phyloP scores from a whole-genome alignment of 2,797 vertebrate species.

The Chaetophractus vellerosus region DNA sequence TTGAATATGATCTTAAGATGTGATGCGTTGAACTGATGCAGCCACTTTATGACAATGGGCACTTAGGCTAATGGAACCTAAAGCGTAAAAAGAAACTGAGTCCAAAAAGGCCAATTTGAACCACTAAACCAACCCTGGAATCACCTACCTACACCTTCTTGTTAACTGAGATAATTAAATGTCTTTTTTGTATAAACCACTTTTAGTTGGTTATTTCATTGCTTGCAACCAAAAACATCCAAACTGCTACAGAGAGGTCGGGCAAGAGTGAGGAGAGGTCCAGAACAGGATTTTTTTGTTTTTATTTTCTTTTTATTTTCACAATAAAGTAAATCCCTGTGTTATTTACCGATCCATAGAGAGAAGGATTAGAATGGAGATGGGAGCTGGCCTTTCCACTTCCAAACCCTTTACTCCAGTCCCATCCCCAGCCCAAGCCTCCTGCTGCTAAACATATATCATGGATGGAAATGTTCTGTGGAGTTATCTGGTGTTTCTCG shows the following conservation, averaged over 20 bases:
- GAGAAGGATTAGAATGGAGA: neutral
- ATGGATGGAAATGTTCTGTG: neutral
- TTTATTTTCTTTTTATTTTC: constrained; percentile 33
- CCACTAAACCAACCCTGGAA: neutral
- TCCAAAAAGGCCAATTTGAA: constrained; percentile 2
- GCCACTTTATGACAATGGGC: neutral
- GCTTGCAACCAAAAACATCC: neutral
- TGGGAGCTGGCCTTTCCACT: neutral
- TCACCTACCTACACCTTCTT: constrained; percentile 39
- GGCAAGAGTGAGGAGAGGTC: neutral
- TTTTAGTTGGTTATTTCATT: constrained; percentile 57
- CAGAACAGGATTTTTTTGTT: no score
- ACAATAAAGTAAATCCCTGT: neutral
- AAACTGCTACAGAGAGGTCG: neutral
- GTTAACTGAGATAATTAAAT: constrained; percentile 66
- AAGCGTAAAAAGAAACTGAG: neutral
- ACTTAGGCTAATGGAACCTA: neutral
- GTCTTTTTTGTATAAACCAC: constrained; percentile 6
- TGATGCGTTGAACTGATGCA: neutral
- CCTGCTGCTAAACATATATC: neutral
- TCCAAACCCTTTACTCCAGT: neutral
- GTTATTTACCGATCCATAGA: neutral
- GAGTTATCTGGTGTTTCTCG: neutral
- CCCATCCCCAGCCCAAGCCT: neutral
- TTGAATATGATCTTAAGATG: neutral